These are phyloP conservation scores for Argyrosomus regius DNA, from an alignment of 2,797 vertebrate genomes.

Conservation along the genomic window DNA sequence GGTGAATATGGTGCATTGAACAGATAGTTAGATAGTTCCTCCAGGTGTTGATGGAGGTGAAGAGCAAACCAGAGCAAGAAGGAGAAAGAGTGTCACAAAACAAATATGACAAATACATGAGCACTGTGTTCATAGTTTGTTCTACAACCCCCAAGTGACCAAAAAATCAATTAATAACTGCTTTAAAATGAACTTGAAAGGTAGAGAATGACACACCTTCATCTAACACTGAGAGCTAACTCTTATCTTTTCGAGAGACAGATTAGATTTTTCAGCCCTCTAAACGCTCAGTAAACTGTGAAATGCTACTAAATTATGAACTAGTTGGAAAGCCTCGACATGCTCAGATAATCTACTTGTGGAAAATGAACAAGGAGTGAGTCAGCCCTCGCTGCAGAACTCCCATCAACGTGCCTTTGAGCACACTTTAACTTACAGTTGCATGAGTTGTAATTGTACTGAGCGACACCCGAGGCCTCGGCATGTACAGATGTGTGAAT, in stretches of 20 bases:
- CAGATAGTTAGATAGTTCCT: not conserved
- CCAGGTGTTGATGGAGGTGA: not conserved
- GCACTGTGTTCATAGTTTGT: not conserved
- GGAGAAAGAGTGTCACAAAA: not conserved
- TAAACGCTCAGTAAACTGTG: slow-evolving; percentile 1
- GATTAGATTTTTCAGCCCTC: not conserved
- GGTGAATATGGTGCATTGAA: not conserved
- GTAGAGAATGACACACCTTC: not conserved
- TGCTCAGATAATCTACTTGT: slow-evolving; percentile 1
- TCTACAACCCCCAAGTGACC: not conserved
- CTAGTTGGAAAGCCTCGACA: not conserved
- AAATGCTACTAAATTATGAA: not conserved
- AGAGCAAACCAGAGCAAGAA: not conserved
- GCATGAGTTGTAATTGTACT: not conserved
- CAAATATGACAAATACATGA: not conserved
- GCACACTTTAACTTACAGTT: slow-evolving; percentile 15
- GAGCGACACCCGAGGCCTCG: slow-evolving; percentile 26
- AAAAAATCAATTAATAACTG: not conserved
- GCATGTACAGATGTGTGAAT: slow-evolving; percentile 29
- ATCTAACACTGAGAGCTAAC: not conserved
- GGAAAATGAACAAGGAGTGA: slow-evolving; percentile 13
- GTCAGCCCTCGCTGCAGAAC: not conserved
- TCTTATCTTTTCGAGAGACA: not conserved
- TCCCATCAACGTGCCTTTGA: slow-evolving; percentile 33
- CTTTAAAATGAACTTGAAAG: not conserved